phyloP scores from a whole-genome alignment of 2,797 vertebrate species.

The Brotula barbata region DNA sequence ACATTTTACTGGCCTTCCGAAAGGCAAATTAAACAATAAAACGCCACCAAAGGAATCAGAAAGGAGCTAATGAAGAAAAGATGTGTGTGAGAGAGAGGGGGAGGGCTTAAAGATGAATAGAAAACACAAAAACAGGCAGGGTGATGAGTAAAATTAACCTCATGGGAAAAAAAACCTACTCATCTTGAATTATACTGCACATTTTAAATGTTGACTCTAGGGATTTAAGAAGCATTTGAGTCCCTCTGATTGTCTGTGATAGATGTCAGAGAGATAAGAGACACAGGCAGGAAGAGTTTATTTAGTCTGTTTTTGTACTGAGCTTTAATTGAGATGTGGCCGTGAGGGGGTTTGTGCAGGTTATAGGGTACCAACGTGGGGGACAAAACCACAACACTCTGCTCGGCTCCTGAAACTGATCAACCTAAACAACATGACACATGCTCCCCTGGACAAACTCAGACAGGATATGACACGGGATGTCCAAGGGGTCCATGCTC shows the following conservation, averaged over 20 bases:
- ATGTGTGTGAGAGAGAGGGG: neutral
- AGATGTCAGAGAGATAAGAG: neutral
- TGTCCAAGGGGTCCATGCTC: constrained; percentile 52
- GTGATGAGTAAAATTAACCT: neutral
- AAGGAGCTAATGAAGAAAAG: neutral
- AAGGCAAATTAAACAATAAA: neutral
- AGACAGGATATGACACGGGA: constrained; percentile 70
- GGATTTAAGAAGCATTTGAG: no score
- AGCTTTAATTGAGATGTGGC: neutral
- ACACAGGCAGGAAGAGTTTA: neutral
- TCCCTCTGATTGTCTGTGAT: neutral
- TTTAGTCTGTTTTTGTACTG: neutral
- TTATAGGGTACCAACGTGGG: constrained; percentile 33
- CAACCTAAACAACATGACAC: constrained; percentile 68
- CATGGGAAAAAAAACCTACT: no score
- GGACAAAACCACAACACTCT: constrained; percentile 49
- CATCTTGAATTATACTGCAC: no score
- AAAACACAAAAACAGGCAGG: no score
- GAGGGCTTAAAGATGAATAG: neutral
- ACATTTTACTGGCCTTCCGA: no score
- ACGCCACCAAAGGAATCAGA: neutral
- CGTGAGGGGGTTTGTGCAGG: constrained; percentile 52
- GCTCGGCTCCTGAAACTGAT: constrained; percentile 60
- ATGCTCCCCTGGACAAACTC: constrained; percentile 63
- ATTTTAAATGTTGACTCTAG: neutral